Evolutionary conservation across 1,140 invertebrate species (phyloP).

Genomic region (Dreissena rostriformis): DNA sequence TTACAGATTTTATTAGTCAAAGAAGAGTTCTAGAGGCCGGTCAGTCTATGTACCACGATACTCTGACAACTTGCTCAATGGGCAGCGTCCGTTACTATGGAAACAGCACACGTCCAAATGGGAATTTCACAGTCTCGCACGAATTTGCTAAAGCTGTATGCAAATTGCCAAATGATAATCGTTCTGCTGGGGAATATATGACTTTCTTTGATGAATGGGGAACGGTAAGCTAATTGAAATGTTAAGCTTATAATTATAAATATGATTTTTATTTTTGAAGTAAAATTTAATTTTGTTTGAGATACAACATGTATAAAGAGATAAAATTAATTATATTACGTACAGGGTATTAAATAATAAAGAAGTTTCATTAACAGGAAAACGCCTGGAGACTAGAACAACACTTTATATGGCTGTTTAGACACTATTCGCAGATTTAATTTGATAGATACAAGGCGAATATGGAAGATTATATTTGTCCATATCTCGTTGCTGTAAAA

Average conservation of each 20-base stretch:
- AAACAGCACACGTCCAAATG: constrained; percentile 10
- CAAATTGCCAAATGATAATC: not conserved
- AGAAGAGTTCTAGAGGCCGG: not conserved
- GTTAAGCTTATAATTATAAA: not conserved
- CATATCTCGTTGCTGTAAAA: no score
- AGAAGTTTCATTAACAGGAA: no score
- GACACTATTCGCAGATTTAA: no score
- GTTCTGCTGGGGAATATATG: not conserved
- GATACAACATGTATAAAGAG: no score
- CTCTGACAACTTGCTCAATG: not conserved
- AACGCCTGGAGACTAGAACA: no score
- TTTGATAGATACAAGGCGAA: no score
- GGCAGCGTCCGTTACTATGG: not conserved
- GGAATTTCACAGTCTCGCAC: constrained; percentile 15
- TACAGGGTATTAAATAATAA: no score
- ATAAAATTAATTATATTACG: no score
- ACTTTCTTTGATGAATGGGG: constrained; percentile 33
- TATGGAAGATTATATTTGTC: no score
- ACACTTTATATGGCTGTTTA: no score
- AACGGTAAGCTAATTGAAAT: constrained; percentile 9
- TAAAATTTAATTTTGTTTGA: no score
- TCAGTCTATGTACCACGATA: not conserved
- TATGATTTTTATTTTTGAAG: not conserved
- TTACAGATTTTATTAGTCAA: no score
- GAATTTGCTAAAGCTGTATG: constrained; percentile 28